phyloP scores from a whole-genome alignment of 2,113 vertebrate genomes.

The Megaptera novaeangliae region DNA sequence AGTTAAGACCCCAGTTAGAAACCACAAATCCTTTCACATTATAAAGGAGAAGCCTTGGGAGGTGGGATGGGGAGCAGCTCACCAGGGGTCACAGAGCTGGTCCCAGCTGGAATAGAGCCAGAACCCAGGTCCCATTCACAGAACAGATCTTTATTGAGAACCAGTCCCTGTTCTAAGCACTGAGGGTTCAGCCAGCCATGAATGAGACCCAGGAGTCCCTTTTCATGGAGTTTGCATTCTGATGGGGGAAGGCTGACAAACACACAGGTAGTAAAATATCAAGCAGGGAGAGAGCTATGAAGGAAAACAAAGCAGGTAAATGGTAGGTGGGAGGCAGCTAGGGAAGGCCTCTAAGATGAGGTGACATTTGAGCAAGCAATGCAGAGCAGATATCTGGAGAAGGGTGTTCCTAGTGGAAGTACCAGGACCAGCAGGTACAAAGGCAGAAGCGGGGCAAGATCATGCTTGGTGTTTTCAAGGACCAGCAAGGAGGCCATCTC shows the following conservation, averaged over 20 bases:
- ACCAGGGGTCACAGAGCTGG: neutral
- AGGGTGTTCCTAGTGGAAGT: neutral
- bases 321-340: neutral
- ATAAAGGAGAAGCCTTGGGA: neutral
- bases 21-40: neutral
- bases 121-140: neutral
- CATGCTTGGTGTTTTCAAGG: neutral
- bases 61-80: neutral
- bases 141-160: neutral
- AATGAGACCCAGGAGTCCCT: neutral
- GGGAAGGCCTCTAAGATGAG: neutral
- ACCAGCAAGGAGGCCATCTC: neutral
- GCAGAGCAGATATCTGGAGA: neutral
- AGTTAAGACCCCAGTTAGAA: neutral
- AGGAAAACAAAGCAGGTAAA: neutral
- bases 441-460: neutral
- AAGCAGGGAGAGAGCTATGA: neutral
- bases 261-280: neutral
- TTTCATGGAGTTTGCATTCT: neutral
- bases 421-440: neutral
- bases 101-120: neutral
- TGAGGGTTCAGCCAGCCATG: neutral
- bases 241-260: neutral
- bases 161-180: neutral
- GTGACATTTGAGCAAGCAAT: neutral